Conservation (phyloP, 2,888 invertebrate species). For the Ectemnius continuus region DNA sequence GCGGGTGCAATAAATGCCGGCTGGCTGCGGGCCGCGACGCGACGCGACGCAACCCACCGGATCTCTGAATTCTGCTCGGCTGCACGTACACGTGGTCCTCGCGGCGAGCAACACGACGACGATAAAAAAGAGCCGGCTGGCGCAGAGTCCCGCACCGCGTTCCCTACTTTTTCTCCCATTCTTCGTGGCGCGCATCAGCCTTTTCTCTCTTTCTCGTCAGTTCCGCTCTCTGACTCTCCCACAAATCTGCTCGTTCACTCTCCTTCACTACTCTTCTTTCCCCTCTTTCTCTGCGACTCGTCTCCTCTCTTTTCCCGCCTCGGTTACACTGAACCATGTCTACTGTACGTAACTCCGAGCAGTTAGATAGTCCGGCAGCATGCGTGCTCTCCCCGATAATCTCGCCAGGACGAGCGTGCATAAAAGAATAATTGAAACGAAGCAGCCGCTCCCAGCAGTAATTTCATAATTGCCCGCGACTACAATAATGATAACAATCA, state of each 20-base stretch:
- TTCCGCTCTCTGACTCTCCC: constrained; percentile 2
- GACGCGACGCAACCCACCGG: constrained; percentile 31
- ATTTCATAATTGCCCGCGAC: constrained; percentile 58
- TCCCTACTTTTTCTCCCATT: constrained; percentile 46
- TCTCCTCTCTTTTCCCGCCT: no score
- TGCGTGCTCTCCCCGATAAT: constrained; percentile 22
- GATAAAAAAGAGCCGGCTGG: constrained; percentile 44
- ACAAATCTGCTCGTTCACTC: constrained; percentile 21
- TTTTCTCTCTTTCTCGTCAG: constrained; percentile 1
- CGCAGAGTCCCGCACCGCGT: constrained; percentile 3
- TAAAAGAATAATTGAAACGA: constrained; percentile 67
- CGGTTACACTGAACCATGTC: no score
- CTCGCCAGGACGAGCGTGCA: constrained; percentile 28
- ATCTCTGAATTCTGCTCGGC: constrained; percentile 60
- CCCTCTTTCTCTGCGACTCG: no score
- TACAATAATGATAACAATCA: constrained; percentile 55
- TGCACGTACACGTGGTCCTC: constrained; percentile 39
- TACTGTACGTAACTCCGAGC: no score
- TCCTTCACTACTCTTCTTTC: background rate
- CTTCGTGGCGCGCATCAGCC: constrained; percentile 1
- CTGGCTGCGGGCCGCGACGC: constrained; percentile 20
- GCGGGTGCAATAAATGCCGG: constrained; percentile 70
- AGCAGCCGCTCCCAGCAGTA: constrained; percentile 55
- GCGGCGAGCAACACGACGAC: constrained; percentile 42
- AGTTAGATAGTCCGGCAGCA: constrained; percentile 1